These are phyloP conservation scores for Phenganax marumi DNA, from an alignment of 92 coral and sea anemone genomes.

Conservation along the genomic window DNA sequence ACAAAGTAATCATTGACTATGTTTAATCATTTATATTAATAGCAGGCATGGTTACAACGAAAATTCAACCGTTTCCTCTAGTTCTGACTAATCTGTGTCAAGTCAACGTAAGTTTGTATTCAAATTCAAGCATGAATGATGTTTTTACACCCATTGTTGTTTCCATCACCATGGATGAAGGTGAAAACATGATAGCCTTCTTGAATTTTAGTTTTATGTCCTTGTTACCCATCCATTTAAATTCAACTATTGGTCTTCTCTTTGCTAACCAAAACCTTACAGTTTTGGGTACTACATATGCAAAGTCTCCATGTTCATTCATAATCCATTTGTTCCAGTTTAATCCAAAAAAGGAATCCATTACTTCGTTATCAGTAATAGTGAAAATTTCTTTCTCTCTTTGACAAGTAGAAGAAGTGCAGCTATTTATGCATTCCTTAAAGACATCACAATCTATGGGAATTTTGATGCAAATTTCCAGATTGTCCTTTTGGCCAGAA, in stretches of 20 bases:
- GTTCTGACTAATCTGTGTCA: too few species aligned
- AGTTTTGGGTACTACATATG: slow-evolving; percentile 1
- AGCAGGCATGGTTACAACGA: neutral
- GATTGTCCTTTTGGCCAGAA: slow-evolving; percentile 49
- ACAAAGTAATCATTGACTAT: neutral
- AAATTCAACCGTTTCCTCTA: neutral
- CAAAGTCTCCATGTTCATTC: slow-evolving; percentile 5
- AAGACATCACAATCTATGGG: slow-evolving; percentile 40
- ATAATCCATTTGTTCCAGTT: neutral
- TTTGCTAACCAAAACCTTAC: slow-evolving; percentile 41
- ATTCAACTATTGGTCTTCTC: slow-evolving; percentile 41
- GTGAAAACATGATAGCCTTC: slow-evolving; percentile 38
- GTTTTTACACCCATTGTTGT: slow-evolving; percentile 2
- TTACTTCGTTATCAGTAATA: slow-evolving; percentile 11
- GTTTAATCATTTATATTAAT: neutral
- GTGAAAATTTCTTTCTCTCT: slow-evolving; percentile 29
- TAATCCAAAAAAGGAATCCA: slow-evolving; percentile 7
- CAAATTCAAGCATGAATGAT: neutral
- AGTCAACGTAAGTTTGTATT: neutral
- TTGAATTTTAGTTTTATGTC: slow-evolving; percentile 51
- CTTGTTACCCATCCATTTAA: slow-evolving; percentile 48
- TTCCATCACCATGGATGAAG: slow-evolving; percentile 7
- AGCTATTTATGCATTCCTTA: slow-evolving; percentile 19
- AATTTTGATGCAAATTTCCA: slow-evolving; percentile 45
- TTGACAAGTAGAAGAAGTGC: neutral